These are phyloP conservation scores for Lottia scabra DNA, from an alignment of 2,888 invertebrate genomes.

Conservation along the genomic window DNA sequence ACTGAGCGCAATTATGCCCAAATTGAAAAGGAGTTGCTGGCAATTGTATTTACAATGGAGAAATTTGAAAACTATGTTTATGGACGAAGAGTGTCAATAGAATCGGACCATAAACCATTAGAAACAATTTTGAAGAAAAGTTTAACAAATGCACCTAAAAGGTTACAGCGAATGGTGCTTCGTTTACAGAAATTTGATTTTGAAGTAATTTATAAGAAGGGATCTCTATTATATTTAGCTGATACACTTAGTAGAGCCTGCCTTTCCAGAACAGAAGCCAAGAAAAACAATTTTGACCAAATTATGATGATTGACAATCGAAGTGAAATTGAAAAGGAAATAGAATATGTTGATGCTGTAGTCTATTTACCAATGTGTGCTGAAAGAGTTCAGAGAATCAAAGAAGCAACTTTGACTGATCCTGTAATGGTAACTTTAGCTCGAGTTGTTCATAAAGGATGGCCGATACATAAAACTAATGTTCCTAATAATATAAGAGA, in stretches of 20 bases:
- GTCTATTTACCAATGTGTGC: neutral
- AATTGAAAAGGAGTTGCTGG: too few relatives aligned
- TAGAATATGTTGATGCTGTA: neutral
- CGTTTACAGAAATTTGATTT: conserved; percentile 22
- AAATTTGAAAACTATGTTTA: too few relatives aligned
- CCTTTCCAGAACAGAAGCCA: neutral
- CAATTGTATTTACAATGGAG: too few relatives aligned
- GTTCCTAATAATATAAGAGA: neutral
- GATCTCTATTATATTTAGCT: conserved; percentile 25
- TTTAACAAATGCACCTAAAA: conserved; percentile 17
- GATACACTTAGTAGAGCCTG: conserved; percentile 22
- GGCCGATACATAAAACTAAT: neutral
- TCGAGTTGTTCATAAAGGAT: neutral
- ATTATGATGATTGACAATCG: conserved; percentile 12
- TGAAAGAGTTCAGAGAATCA: neutral
- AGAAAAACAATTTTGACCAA: conserved; percentile 10
- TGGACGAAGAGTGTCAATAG: too few relatives aligned
- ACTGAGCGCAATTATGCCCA: too few relatives aligned
- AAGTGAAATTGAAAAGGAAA: neutral
- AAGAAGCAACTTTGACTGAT: neutral
- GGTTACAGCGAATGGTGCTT: conserved; percentile 20
- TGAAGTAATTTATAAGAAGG: conserved; percentile 14
- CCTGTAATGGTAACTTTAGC: neutral
- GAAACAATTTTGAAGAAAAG: too few relatives aligned
- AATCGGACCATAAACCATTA: too few relatives aligned